Evolutionary conservation across 2,113 vertebrate genomes (phyloP), one percentile per base, ranked within the genome.

Genomic region (Aphelocoma coerulescens): DNA sequence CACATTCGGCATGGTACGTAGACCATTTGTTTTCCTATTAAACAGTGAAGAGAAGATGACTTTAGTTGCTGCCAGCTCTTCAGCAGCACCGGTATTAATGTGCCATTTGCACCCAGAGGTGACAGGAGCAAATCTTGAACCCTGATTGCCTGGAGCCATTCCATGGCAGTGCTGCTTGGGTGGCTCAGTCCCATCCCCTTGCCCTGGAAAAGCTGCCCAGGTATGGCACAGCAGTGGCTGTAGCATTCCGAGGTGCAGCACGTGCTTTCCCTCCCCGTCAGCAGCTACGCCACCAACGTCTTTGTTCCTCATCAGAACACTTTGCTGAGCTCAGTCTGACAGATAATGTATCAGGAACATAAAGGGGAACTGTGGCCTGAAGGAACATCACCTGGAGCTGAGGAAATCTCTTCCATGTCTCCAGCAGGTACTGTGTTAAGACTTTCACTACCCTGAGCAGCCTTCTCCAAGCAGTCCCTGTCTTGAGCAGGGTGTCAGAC

Each of bases 281-380:
- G 35, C 4, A 0, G 24, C 57, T 85, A 18, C 0, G 0, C 43
- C 69, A 54, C 17, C 59, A 83, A 2, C 0, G 0, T 35, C 20
- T 82, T 85, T 26, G 33, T 15, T 51, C 19, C 48, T 72, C 17
- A 11, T 13, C 35, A 86, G 43, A 30, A 37, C 8, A 13, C 52
- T 78, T 78, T 20, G 6, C 41, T 0, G 0, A 41, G 48, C 44
- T 77, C 20, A 35, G 41, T 44, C n/a, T 39, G 66, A 69, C 54
- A 20, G n/a, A 51, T 59, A 71, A 55, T 7, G 21, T 35, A 10
- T 16, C 35, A 61, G 30, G 39, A 59, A 27, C 27, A 33, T 2
- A 9, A 44, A 84, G 57, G 35, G 43, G 18, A 79, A 43, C 28
- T 20, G 33, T 21, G 39, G 28, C 33, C 67, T 4, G 7, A 41